These are phyloP conservation scores for Calameuta pallipes DNA, from an alignment of 2,888 invertebrate species.

Conservation along the genomic window DNA sequence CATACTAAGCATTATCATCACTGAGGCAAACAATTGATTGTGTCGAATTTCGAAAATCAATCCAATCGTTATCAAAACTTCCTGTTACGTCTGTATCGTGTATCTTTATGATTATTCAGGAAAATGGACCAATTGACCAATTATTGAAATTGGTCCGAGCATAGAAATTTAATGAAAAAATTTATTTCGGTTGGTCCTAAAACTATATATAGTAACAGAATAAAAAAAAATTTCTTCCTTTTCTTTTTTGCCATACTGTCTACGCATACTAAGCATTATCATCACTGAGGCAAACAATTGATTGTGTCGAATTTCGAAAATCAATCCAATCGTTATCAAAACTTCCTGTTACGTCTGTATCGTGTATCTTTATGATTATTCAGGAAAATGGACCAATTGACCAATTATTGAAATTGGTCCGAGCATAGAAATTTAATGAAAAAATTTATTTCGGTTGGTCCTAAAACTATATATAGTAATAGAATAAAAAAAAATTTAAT, in stretches of 20 bases:
- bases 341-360: no score
- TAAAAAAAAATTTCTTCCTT: no score
- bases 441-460: neutral
- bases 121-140: neutral
- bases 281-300: neutral
- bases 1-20: neutral
- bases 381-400: no score
- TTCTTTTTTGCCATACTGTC: neutral
- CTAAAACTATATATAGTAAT: neutral
- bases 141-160: neutral
- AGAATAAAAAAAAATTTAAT: neutral
- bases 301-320: no score
- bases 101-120: no score
- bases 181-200: neutral
- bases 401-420: neutral
- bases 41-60: no score
- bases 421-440: neutral
- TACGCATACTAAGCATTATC: neutral
- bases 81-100: no score
- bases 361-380: no score
- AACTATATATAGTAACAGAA: neutral
- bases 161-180: neutral
- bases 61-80: no score
- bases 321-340: no score
- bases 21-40: neutral